Evolutionary conservation across 1,140 invertebrate genomes (phyloP).

Genomic region (Macrobrachium rosenbergii): DNA sequence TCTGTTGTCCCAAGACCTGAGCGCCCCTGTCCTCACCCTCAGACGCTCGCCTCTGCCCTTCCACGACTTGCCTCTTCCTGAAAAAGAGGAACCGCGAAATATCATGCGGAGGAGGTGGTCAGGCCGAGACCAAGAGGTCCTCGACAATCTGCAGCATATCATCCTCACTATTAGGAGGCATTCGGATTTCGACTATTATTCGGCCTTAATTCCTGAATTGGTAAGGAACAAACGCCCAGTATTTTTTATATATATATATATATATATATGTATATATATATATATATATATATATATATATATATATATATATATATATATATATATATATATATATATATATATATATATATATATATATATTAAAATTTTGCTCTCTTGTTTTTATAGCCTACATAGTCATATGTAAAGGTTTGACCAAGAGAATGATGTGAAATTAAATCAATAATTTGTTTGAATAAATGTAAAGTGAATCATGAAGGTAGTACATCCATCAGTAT

Average conservation of each 20-base stretch:
- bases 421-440: too few species aligned
- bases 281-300: slow-evolving; percentile 49
- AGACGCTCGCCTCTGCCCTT: slow-evolving; percentile 24
- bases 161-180: slow-evolving; percentile 38
- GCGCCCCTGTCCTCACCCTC: slow-evolving; percentile 45
- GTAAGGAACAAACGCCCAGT: slow-evolving; percentile 2
- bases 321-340: slow-evolving; percentile 46
- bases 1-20: slow-evolving; percentile 28
- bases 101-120: slow-evolving; percentile 29
- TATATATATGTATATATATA: slow-evolving; percentile 27
- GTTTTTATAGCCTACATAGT: too few species aligned
- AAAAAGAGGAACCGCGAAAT: not conserved
- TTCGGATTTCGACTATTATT: slow-evolving; percentile 58
- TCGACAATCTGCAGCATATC: slow-evolving; percentile 45
- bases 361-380: too few species aligned
- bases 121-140: slow-evolving; percentile 14
- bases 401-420: too few species aligned
- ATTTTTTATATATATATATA: not conserved
- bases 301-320: slow-evolving; percentile 41
- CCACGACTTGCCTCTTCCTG: not conserved
- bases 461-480: too few species aligned
- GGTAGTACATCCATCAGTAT: too few species aligned
- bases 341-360: slow-evolving; percentile 4
- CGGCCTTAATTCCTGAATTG: slow-evolving; percentile 56
- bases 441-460: too few species aligned